Evolutionary conservation across 2,888 invertebrate genomes (phyloP).

Genomic region (Patella ulyssiponensis): DNA sequence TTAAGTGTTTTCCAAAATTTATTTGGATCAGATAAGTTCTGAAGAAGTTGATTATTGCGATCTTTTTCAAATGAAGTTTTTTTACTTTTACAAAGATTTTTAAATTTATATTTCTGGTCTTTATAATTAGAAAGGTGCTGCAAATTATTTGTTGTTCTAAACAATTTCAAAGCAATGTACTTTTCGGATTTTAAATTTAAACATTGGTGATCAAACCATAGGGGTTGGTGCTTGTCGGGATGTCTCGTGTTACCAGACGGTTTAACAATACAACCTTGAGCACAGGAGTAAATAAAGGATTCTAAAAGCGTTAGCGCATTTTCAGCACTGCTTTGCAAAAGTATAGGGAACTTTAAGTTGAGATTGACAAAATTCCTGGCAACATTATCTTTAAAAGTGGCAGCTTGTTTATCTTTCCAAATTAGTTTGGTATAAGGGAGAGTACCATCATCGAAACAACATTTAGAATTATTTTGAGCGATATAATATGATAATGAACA

Average conservation of each 20-base stretch:
- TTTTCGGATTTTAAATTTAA: neutral
- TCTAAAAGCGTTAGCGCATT: neutral
- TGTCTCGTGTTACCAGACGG: neutral
- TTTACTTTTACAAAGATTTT: neutral
- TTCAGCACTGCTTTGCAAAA: neutral
- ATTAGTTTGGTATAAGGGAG: no score
- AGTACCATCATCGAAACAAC: no score
- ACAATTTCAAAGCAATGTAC: neutral
- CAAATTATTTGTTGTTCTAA: neutral
- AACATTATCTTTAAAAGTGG: no score
- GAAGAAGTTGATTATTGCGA: neutral
- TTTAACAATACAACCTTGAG: neutral
- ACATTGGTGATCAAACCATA: neutral
- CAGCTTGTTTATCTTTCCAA: no score
- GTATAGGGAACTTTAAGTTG: neutral
- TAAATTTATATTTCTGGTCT: neutral
- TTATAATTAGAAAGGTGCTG: neutral
- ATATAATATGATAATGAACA: neutral
- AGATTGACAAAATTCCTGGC: no score
- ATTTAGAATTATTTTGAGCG: neutral
- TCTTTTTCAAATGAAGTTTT: neutral
- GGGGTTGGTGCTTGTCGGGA: neutral
- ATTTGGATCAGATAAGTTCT: neutral
- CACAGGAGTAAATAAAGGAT: neutral
- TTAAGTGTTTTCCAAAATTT: neutral